A percentile compares a stretch with the other conserved stretches of the same genome.
Conservation (phyloP, 1,140 invertebrate species). For the Zaprionus africanus region DNA sequence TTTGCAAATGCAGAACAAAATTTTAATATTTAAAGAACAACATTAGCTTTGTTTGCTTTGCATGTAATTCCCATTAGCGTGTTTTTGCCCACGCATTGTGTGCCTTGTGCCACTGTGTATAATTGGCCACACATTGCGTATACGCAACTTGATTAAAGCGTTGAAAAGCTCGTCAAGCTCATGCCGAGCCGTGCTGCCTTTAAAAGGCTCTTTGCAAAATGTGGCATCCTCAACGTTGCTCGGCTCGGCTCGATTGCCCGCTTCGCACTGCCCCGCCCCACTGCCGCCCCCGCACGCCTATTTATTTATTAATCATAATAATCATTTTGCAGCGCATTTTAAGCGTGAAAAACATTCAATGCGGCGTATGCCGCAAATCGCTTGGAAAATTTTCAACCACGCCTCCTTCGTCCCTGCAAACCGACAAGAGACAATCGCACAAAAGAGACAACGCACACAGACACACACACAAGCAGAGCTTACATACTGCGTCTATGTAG, state of each 20-base stretch:
- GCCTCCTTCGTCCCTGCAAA: not conserved
- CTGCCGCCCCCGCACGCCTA: slow-evolving; percentile 36
- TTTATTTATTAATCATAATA: slow-evolving; percentile 83
- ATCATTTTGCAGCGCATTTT: slow-evolving; percentile 79
- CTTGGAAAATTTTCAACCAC: slow-evolving; percentile 77
- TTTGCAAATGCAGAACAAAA: no score
- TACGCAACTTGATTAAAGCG: slow-evolving; percentile 62
- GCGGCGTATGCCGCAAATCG: slow-evolving; percentile 80
- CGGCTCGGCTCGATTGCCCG: no score
- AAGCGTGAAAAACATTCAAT: slow-evolving; percentile 80
- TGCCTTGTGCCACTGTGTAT: slow-evolving; percentile 28
- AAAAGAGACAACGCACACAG: slow-evolving; percentile 32
- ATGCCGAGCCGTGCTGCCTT: slow-evolving; percentile 33
- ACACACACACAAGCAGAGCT: not conserved
- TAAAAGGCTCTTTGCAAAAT: slow-evolving; percentile 59
- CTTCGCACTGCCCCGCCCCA: not conserved
- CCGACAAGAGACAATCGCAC: slow-evolving; percentile 53
- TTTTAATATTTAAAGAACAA: no score
- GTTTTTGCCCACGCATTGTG: slow-evolving; percentile 16
- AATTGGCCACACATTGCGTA: slow-evolving; percentile 72
- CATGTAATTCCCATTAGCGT: not conserved
- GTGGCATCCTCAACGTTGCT: slow-evolving; percentile 14
- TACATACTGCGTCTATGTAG: slow-evolving; percentile 29
- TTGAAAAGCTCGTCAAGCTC: slow-evolving; percentile 41
- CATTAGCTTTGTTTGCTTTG: not conserved